Evolutionary conservation across 2,113 vertebrate genomes (phyloP), one percentile per base, ranked within the genome.

Genomic region (Theropithecus gelada): DNA sequence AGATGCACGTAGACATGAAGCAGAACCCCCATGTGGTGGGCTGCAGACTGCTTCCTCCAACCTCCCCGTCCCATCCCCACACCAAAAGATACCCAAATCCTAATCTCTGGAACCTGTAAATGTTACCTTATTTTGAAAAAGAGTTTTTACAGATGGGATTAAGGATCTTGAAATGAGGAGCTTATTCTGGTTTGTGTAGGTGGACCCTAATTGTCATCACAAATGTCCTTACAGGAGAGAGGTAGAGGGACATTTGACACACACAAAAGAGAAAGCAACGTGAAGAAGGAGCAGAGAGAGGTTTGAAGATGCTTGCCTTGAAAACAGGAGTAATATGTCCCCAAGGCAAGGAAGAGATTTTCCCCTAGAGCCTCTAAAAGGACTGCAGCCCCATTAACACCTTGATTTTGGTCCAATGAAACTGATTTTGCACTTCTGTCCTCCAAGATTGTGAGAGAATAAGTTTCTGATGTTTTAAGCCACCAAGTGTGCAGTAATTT

Each of bases 51-150:
- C 3, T 75, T 75, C 40, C 73, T 6, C 25, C 40, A 75, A 75
- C 25, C 40, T 25, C 23, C 27, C 3, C 1, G 12, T 10, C 75
- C 43, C 75, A 8, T 30, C 7, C 55, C 7, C 13, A 12, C 38
- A 76, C 12, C 32, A 16, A 12, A 38, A 72, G 38, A 45, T 5
- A 81, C 4, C 40, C 22, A 64, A 14, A 16, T 50, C 78, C n/a
- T 84, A 27, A 68, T 52, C 20, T 30, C 3, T 22, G 35, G 40
- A 93, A 48, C 50, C 30, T 16, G 30, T 92, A 32, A 48, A 48
- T 84, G 70, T 70, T 30, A n/a, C 27, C 50, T 84, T 59, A 83
- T 84, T 92, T 83, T 59, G 50, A 50, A 93, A 96, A 40, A 55
- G n/a, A 23, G 35, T 52, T 59, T 79, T 72, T 93, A 22, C 48